Percentiles rank a stretch among this genome's conserved stretches.
These are phyloP conservation scores for Monochamus alternatus DNA, from an alignment of 2,888 invertebrate species.

Conservation along the genomic window DNA sequence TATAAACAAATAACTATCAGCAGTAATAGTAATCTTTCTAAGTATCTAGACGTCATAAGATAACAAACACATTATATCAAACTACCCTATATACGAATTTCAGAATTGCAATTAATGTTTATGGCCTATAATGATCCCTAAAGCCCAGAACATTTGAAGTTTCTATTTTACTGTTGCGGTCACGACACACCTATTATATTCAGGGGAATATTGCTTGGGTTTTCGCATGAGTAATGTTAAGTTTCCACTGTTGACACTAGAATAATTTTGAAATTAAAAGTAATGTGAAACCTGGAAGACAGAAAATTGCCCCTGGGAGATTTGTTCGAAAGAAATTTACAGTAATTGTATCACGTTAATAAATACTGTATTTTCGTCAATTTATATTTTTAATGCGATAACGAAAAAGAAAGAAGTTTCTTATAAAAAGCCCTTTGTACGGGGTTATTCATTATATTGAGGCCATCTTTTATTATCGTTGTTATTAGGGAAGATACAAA, in stretches of 20 bases:
- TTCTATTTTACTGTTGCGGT: slow-evolving; percentile 40
- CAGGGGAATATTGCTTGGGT: slow-evolving; percentile 21
- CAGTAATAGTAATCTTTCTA: too few relatives aligned
- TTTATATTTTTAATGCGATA: too few relatives aligned
- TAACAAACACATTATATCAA: slow-evolving; percentile 20
- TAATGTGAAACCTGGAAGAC: not conserved
- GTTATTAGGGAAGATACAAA: too few relatives aligned
- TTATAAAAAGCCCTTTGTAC: not conserved
- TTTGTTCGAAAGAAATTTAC: not conserved
- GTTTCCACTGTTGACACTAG: not conserved
- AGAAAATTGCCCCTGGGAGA: not conserved
- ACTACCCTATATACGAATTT: slow-evolving; percentile 22
- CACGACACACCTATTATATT: slow-evolving; percentile 23
- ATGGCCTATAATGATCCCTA: slow-evolving; percentile 32
- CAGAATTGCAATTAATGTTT: slow-evolving; percentile 30
- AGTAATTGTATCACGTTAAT: not conserved
- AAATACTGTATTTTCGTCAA: too few relatives aligned
- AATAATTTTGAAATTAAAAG: not conserved
- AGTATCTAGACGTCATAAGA: slow-evolving; percentile 11
- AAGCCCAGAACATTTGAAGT: slow-evolving; percentile 29
- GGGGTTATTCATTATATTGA: too few relatives aligned
- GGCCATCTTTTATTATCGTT: too few relatives aligned
- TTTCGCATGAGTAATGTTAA: slow-evolving; percentile 23
- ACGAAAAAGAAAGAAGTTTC: not conserved
- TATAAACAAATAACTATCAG: too few relatives aligned